Evolutionary conservation across 2,797 vertebrate genomes (phyloP).

Genomic region (Alfaro cultratus): DNA sequence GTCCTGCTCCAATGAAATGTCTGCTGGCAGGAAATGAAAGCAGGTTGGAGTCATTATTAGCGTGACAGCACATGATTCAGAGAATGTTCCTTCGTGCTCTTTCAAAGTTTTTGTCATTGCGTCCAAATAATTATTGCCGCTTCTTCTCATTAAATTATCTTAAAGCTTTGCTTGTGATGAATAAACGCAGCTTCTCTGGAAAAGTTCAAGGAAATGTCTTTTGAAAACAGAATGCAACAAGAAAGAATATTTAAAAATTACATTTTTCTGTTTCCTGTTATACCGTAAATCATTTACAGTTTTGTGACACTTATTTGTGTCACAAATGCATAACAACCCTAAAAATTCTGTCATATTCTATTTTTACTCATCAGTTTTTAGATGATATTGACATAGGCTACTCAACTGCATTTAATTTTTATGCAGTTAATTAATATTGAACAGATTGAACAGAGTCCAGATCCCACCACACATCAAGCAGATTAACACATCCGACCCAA

Average conservation of each 20-base stretch:
- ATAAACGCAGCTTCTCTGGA: background rate
- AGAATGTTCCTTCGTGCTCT: constrained; percentile 1
- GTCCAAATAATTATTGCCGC: background rate
- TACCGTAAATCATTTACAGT: too few species aligned
- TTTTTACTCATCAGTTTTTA: too few species aligned
- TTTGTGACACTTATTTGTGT: background rate
- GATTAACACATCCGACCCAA: too few species aligned
- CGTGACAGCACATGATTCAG: constrained; percentile 7
- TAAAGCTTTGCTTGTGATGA: background rate
- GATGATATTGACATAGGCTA: too few species aligned
- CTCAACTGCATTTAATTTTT: too few species aligned
- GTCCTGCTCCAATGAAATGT: background rate
- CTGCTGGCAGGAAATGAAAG: constrained; percentile 29
- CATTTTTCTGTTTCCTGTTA: background rate
- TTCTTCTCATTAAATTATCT: background rate
- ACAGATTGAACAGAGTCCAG: too few species aligned
- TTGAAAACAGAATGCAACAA: background rate
- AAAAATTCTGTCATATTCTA: too few species aligned
- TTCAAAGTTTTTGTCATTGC: background rate
- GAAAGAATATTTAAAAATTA: background rate
- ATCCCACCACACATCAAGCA: too few species aligned
- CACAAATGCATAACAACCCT: background rate
- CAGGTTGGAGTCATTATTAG: constrained; percentile 19
- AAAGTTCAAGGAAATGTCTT: background rate
- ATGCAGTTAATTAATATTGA: too few species aligned